Evolutionary conservation across 2,113 vertebrate species (phyloP).

Genomic region (Grammomys surdaster): DNA sequence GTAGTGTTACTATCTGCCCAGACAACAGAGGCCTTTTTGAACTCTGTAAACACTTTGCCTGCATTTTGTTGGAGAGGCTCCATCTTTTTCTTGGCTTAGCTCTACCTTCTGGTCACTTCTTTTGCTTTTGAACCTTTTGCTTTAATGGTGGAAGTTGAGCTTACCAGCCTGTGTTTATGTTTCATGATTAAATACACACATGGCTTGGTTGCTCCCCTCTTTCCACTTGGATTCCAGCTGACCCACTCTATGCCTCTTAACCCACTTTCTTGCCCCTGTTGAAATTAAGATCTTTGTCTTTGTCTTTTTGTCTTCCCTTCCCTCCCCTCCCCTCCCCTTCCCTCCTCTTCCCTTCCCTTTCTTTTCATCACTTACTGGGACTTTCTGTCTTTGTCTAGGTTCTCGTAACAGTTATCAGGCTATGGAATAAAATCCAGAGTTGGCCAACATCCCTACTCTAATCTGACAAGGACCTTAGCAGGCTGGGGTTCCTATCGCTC

Average conservation of each 20-base stretch:
- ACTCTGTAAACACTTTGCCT: not conserved
- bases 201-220: not conserved
- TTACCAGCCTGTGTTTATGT: not conserved
- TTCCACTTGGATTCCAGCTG: not conserved
- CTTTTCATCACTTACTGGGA: not conserved
- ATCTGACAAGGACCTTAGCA: not conserved
- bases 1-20: not conserved
- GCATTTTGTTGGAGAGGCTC: not conserved
- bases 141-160: not conserved
- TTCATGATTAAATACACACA: not conserved
- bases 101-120: not conserved
- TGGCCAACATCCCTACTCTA: not conserved
- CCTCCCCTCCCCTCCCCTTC: rapidly evolving
- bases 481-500: not conserved
- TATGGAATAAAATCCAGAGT: not conserved
- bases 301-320: not conserved
- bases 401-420: not conserved
- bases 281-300: not conserved
- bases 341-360: not conserved
- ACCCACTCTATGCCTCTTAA: not conserved
- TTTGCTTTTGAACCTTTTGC: not conserved
- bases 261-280: not conserved
- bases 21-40: not conserved
- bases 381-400: not conserved
- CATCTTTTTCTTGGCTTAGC: not conserved